A percentile compares a stretch with the other conserved stretches of the same genome.
Conservation (phyloP, 2,888 invertebrate species). For the Shargacucullia verbasci region DNA sequence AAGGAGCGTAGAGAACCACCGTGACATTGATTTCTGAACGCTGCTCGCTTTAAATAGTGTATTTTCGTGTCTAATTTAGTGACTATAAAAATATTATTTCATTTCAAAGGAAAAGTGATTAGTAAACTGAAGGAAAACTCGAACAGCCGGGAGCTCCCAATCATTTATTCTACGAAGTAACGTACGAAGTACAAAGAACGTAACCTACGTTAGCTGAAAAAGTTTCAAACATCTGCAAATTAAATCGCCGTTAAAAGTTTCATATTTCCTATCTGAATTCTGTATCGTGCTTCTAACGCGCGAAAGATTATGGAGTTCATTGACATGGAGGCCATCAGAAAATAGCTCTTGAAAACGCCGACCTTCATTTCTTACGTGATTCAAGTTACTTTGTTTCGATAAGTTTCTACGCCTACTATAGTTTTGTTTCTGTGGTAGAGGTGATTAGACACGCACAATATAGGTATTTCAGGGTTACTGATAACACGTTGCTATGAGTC, state of each 20-base stretch:
- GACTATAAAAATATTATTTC: neutral
- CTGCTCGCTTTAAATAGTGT: constrained; percentile 53
- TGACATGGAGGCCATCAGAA: constrained; percentile 37
- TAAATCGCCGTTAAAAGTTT: neutral
- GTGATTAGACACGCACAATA: constrained; percentile 39
- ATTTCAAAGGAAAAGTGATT: too few species aligned
- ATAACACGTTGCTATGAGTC: constrained; percentile 43
- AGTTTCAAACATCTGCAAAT: too few species aligned
- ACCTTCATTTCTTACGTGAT: constrained; percentile 41
- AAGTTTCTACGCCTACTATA: constrained; percentile 15
- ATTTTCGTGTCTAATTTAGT: constrained; percentile 16
- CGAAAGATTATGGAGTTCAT: constrained; percentile 52
- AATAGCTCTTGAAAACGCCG: constrained; percentile 43
- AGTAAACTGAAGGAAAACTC: too few species aligned
- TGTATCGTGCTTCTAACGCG: constrained; percentile 17
- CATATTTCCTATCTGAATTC: constrained; percentile 8
- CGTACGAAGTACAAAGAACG: too few species aligned
- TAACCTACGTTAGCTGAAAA: too few species aligned
- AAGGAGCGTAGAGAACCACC: constrained; percentile 63
- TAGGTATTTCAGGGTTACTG: constrained; percentile 50
- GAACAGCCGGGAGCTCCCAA: too few species aligned
- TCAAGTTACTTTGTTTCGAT: constrained; percentile 34
- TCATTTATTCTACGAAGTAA: too few species aligned
- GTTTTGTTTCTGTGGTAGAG: constrained; percentile 2
- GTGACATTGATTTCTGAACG: constrained; percentile 63